Conservation (phyloP, 2,113 vertebrate genomes). For the Pachyramphus minor region DNA sequence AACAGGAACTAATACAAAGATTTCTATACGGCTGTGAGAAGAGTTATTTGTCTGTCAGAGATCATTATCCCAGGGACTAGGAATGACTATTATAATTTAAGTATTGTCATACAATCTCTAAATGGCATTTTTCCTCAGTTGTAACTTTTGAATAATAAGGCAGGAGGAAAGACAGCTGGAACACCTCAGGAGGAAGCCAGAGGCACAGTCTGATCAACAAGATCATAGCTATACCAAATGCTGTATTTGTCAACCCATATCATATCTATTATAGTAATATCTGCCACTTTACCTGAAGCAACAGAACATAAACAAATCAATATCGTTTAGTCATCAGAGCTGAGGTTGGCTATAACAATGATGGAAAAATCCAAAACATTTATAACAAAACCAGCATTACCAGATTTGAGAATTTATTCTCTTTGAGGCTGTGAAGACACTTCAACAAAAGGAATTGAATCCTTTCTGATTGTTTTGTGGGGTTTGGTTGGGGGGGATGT, state of each 20-base stretch:
- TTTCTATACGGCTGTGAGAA: background rate
- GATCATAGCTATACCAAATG: background rate
- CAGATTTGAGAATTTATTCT: background rate
- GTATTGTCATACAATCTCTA: background rate
- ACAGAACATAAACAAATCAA: background rate
- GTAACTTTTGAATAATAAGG: background rate
- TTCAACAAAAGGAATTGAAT: background rate
- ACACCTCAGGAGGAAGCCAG: background rate
- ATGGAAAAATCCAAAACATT: background rate
- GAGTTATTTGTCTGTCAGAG: background rate
- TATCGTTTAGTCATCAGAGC: background rate
- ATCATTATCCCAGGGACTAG: background rate
- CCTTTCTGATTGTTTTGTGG: fast-evolving
- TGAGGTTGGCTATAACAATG: background rate
- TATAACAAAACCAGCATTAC: background rate
- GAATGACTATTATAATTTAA: background rate
- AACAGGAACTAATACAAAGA: background rate
- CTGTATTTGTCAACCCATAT: background rate
- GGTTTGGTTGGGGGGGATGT: fast-evolving
- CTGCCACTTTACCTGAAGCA: background rate
- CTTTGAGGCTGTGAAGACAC: background rate
- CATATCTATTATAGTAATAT: background rate
- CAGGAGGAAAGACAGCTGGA: background rate
- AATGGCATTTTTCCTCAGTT: background rate
- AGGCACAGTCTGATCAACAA: background rate